phyloP scores from a whole-genome alignment of 2,113 vertebrate species.

The Poeciliopsis occidentalis region DNA sequence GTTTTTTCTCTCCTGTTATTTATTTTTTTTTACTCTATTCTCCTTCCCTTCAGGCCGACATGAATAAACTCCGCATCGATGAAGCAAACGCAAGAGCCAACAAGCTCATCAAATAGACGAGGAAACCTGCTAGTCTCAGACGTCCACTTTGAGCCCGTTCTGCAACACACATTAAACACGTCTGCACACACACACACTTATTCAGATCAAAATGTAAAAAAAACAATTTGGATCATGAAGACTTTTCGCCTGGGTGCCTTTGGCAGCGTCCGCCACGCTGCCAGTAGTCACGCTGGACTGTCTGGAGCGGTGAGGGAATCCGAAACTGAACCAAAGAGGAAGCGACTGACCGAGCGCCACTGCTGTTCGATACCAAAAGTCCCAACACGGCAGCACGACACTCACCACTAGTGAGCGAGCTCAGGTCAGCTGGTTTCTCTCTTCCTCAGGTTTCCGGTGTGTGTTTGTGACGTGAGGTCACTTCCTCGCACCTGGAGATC shows the following conservation, averaged over 20 bases:
- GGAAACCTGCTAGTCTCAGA: slow-evolving; percentile 47
- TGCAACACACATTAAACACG: background rate
- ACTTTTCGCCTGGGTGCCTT: slow-evolving; percentile 14
- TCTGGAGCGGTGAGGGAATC: slow-evolving; percentile 23
- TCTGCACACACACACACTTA: slow-evolving; percentile 2
- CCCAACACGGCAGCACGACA: slow-evolving; percentile 30
- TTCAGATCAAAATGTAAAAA: background rate
- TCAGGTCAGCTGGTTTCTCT: slow-evolving; percentile 23
- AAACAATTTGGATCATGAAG: slow-evolving; percentile 15
- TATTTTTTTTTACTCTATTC: background rate
- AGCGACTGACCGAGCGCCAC: slow-evolving; percentile 29
- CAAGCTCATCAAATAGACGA: slow-evolving; percentile 87
- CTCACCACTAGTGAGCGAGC: slow-evolving; percentile 24
- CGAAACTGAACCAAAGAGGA: slow-evolving; percentile 18
- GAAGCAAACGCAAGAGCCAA: slow-evolving; percentile 91
- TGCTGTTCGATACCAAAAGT: slow-evolving; percentile 47
- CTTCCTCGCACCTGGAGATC: background rate
- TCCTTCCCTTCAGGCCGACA: slow-evolving; percentile 85
- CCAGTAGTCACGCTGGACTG: slow-evolving; percentile 33
- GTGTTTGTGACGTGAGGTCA: background rate
- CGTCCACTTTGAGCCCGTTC: slow-evolving; percentile 42
- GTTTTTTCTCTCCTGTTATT: background rate
- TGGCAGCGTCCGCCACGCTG: background rate
- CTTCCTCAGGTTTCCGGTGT: background rate
- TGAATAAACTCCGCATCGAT: slow-evolving; percentile 90